phyloP scores from a whole-genome alignment of 2,113 vertebrate genomes.

The Otus sunia region DNA sequence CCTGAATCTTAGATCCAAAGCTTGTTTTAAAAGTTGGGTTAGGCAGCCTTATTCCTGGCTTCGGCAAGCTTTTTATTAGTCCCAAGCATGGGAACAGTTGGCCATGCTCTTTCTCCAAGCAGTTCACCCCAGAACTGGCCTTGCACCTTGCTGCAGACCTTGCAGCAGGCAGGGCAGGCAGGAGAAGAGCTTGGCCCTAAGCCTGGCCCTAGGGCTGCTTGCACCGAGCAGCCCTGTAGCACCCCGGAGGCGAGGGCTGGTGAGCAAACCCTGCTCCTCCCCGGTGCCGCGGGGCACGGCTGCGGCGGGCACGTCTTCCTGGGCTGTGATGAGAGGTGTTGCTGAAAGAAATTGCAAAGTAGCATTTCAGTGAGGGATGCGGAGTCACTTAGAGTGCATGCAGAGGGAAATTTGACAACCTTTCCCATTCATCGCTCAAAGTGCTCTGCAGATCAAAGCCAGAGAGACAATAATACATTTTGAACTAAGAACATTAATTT shows the following conservation, averaged over 20 bases:
- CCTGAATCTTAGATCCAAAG: not conserved
- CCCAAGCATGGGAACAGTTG: not conserved
- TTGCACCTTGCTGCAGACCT: not conserved
- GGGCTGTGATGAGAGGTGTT: not conserved
- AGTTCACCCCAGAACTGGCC: not conserved
- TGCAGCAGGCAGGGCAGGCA: not conserved
- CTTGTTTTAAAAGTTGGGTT: not conserved
- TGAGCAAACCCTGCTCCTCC: not conserved
- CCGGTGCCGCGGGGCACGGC: not conserved
- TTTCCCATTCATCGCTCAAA: constrained; percentile 64
- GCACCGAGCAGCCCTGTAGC: not conserved
- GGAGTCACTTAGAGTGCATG: not conserved
- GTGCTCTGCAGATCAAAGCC: constrained; percentile 70
- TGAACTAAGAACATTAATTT: constrained; percentile 70
- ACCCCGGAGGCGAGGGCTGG: not conserved
- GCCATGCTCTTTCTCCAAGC: fast-evolving
- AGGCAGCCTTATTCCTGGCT: not conserved
- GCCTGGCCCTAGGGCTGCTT: not conserved
- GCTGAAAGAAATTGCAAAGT: constrained; percentile 19
- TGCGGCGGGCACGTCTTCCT: not conserved
- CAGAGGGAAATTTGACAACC: constrained; percentile 57
- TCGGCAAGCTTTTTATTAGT: not conserved
- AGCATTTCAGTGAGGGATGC: not conserved
- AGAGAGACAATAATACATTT: constrained; percentile 68
- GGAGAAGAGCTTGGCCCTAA: not conserved